Evolutionary conservation across 2,888 invertebrate species (phyloP), one percentile per base, ranked within the genome.

Genomic region (Catocala nupta): DNA sequence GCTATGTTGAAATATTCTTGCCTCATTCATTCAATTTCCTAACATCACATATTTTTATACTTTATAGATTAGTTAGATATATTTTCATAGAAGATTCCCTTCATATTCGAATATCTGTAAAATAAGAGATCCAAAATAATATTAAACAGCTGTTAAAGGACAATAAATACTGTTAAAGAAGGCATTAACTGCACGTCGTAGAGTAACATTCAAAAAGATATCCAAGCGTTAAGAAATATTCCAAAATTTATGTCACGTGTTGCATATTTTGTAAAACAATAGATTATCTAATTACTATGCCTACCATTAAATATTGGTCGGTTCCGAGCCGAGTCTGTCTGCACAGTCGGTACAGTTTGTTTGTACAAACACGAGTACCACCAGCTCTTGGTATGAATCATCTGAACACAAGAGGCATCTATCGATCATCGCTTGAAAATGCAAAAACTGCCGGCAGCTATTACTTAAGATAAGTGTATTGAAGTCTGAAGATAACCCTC

Each of bases 1-100:
- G 84, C 80, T 83, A 83, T 84, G 84, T 82, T 81, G 78, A 81
- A 84, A 81, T 81, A 82, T 81, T 87, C 89, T 89, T 88, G 89
- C 89, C 90, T 87, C 81, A 81, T 81, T 77, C 77, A 81, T 80
- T 73, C 77, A 82, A 85, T 85, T 88, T 87, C 85, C 89, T 86
- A 79, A 82, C 81, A 84, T 84, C 82, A 85, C 81, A 85, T 83
- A 86, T 86, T 85, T 82, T 84, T 86, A 84, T 85, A 84, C 80
- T 79, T 79, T 77, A 75, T 82, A 85, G 73, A 78, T 71, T 81
- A 84, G 75, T 81, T 81, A 82, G 81, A 79, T 83, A 77, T 83
- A 85, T 81, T 81, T 82, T 81, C 82, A 70, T 80, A 79, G 63
- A 83, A 83, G 78, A 80, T 78, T 77, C 71, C 74, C 65, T 75